Conservation (phyloP, 2,888 invertebrate genomes). For the Orgyia antiqua region DNA sequence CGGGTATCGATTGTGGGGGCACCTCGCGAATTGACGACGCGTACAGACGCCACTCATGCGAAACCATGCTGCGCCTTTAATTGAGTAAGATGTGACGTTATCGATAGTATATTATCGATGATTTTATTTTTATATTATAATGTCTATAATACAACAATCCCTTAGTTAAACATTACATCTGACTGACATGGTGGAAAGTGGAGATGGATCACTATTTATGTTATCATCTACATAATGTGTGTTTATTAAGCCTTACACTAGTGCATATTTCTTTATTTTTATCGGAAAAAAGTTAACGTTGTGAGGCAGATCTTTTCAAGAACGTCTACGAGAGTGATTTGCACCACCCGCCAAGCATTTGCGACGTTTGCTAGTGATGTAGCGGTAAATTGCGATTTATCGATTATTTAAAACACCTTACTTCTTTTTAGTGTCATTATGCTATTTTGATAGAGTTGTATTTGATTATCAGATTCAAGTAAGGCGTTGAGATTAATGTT, state of each 20-base stretch:
- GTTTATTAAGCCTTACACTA: too few species aligned
- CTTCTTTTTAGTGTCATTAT: too few species aligned
- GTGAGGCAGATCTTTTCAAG: conserved; percentile 55
- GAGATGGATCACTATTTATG: too few species aligned
- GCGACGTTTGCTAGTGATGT: conserved; percentile 58
- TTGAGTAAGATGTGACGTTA: conserved; percentile 57
- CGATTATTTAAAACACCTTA: conserved; percentile 30
- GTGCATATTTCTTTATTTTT: conserved; percentile 29
- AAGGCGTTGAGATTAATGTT: too few species aligned
- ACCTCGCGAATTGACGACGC: conserved; percentile 45
- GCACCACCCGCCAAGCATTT: conserved; percentile 70
- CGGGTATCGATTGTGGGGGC: conserved; percentile 58
- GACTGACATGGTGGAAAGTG: too few species aligned
- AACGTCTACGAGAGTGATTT: conserved; percentile 76
- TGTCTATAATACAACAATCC: too few species aligned
- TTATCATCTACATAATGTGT: conserved; percentile 3
- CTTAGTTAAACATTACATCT: too few species aligned
- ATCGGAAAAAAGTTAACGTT: conserved; percentile 55
- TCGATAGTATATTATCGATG: conserved; percentile 27
- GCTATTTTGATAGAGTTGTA: too few species aligned
- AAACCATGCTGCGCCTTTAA: conserved; percentile 65
- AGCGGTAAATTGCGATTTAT: conserved; percentile 18
- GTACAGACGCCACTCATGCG: conserved; percentile 69
- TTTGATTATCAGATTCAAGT: too few species aligned
- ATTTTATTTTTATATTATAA: conserved; percentile 1